These are phyloP conservation scores for Trichacis sp. DNA, from an alignment of 2,888 invertebrate genomes.

Conservation along the genomic window DNA sequence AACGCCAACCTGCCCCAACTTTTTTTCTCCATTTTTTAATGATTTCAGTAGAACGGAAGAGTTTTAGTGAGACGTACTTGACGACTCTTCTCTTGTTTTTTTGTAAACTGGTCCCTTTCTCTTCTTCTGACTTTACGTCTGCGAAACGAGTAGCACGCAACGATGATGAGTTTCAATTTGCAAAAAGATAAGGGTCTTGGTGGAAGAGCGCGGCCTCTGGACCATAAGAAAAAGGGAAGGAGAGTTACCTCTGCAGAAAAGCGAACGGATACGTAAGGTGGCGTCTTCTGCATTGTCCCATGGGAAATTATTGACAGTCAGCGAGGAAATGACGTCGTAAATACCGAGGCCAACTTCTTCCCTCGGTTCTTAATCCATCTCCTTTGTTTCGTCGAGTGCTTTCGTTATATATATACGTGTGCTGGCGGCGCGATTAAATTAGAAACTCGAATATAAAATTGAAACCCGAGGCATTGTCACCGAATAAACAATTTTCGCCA, in stretches of 20 bases:
- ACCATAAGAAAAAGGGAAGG: conserved; percentile 12
- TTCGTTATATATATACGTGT: too few species aligned
- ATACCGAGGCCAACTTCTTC: conserved; percentile 58
- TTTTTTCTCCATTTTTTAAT: conserved; percentile 36
- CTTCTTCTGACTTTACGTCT: not conserved
- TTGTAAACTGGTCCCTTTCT: not conserved
- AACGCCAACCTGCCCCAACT: conserved; percentile 30
- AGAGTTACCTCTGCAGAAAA: conserved; percentile 29
- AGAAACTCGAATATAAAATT: too few species aligned
- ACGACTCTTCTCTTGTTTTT: too few species aligned
- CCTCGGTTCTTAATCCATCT: conserved; percentile 44
- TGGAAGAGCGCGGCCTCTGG: conserved; percentile 19
- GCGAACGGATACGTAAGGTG: conserved; percentile 46
- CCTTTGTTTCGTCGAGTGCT: conserved; percentile 47
- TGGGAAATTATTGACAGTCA: conserved; percentile 69
- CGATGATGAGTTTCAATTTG: conserved; percentile 41
- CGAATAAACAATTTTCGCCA: too few species aligned
- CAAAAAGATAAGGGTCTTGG: conserved; percentile 26
- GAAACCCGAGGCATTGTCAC: too few species aligned
- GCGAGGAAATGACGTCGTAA: conserved; percentile 68
- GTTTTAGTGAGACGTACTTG: conserved; percentile 5
- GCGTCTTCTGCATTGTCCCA: conserved; percentile 61
- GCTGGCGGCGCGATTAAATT: too few species aligned
- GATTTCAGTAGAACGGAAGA: conserved; percentile 29
- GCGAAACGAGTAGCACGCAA: conserved; percentile 2